Evolutionary conservation across 2,113 vertebrate genomes (phyloP), one percentile per base, ranked within the genome.

Genomic region (Myocastor coypus): DNA sequence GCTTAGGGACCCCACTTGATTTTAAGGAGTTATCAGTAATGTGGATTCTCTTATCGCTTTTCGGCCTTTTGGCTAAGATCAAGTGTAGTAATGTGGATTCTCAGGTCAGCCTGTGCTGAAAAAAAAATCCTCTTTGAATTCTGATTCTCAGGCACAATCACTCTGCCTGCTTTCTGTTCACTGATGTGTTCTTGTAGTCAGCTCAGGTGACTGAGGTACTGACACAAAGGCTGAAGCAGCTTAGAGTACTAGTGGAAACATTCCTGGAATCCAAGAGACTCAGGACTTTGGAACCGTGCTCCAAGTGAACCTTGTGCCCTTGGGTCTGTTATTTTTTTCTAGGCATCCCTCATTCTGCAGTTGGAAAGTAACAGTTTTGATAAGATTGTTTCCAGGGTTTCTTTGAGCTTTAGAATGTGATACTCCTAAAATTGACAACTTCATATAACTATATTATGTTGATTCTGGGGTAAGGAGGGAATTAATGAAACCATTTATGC

Each of bases 401-500:
- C 24, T 37, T 87, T 89, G 7, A 71, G 55, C 73, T 94, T 20
- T 87, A 68, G 89, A 50, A 63, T 85, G 22, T 42, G 14, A n/a
- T 83, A 30, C 68, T 93, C 34, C 55, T 93, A 90, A 95, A 83
- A 85, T 52, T 66, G 90, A 81, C 59, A 55, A 10, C 19, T 80
- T 85, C 50, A 7, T 42, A 68, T 32, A 22, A 50, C 37, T 26
- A 59, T 1, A 0, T 91, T 86, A 5, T 69, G 8, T 81, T 81
- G 83, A 73, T 94, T 96, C 28, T 71, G 55, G 55, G 64, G 8
- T 90, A 37, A 82, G 59, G 34, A 81, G n/a, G 34, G 84, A 91
- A 64, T 73, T 94, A 83, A 80, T 89, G 52, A 88, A 96, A 81
- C 83, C n/a, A 68, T 89, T 94, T 82, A 55, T 66, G 34, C 20